These are phyloP conservation scores for Colius striatus DNA, from an alignment of 2,113 vertebrate species.

Conservation along the genomic window DNA sequence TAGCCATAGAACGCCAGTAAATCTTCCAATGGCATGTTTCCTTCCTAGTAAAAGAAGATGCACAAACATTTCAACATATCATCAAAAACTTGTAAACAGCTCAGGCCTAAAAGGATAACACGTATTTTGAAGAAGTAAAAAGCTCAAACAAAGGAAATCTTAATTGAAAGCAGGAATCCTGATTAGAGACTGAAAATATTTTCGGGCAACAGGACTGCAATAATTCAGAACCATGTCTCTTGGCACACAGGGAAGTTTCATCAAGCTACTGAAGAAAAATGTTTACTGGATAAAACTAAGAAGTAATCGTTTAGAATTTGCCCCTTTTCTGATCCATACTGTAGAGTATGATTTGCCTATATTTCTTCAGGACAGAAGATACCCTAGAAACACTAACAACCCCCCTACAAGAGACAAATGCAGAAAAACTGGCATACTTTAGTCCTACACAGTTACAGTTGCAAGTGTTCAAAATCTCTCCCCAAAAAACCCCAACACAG, in stretches of 20 bases:
- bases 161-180: background rate
- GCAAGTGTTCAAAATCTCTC: background rate
- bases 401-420: background rate
- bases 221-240: background rate
- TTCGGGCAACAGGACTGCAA: background rate
- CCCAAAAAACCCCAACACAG: background rate
- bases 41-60: conserved; percentile 82
- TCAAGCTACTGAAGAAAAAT: background rate
- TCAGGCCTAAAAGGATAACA: background rate
- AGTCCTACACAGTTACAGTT: background rate
- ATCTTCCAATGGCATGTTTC: conserved; percentile 96
- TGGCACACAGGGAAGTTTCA: background rate
- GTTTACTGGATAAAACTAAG: background rate
- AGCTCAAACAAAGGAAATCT: background rate
- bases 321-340: background rate
- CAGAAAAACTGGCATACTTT: background rate
- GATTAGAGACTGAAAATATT: background rate
- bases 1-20: conserved; percentile 96
- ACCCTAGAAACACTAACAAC: background rate
- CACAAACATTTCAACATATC: background rate
- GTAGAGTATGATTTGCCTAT: background rate
- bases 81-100: background rate
- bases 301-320: background rate
- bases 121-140: background rate
- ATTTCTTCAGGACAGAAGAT: background rate